phyloP scores from a whole-genome alignment of 2,888 invertebrate species.

The Sarcophaga caerulescens region DNA sequence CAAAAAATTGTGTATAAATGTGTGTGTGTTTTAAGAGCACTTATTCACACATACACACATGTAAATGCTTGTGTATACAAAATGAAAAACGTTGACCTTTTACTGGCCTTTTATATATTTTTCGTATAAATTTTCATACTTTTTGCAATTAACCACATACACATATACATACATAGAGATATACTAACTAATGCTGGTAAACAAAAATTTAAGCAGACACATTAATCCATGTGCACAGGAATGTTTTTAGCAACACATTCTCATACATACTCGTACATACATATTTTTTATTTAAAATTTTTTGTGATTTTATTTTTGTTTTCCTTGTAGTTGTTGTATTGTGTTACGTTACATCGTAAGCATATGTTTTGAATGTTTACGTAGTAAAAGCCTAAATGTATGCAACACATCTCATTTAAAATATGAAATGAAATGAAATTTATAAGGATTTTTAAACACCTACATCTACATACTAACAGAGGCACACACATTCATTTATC shows the following conservation, averaged over 20 bases:
- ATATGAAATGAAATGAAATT: neutral
- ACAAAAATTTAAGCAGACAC: too few relatives aligned
- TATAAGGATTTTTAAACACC: neutral
- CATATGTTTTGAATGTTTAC: slow-evolving; percentile 17
- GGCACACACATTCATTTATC: neutral
- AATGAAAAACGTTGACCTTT: slow-evolving; percentile 22
- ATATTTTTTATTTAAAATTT: too few relatives aligned
- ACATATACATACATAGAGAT: neutral
- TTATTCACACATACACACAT: neutral
- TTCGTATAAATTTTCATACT: slow-evolving; percentile 1
- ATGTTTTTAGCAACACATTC: neutral
- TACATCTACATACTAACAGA: neutral
- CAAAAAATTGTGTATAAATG: neutral
- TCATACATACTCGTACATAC: neutral
- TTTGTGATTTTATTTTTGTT: slow-evolving; percentile 1
- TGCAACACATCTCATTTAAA: neutral
- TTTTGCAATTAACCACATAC: neutral
- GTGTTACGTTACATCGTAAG: neutral
- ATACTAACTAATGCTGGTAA: neutral
- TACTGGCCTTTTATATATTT: slow-evolving; percentile 12
- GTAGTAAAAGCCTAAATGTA: slow-evolving; percentile 25
- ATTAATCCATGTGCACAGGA: too few relatives aligned
- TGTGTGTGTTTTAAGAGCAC: neutral
- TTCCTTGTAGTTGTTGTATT: neutral
- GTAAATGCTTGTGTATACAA: neutral